These are phyloP conservation scores for Muricea muricata DNA, from an alignment of 92 coral and sea anemone species.

Conservation along the genomic window DNA sequence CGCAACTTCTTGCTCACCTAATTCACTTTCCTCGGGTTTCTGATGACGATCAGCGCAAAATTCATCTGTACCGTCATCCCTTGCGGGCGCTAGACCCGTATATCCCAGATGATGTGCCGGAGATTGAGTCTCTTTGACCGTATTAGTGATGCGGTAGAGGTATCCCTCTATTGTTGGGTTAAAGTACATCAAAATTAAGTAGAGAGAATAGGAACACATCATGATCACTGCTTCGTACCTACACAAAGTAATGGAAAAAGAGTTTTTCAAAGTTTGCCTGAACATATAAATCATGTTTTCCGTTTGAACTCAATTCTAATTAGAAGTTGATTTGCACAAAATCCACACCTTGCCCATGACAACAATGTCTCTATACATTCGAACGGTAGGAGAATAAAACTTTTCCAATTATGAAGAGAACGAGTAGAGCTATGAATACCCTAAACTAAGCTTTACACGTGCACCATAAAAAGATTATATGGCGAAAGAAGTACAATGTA, in stretches of 20 bases:
- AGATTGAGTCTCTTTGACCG: conserved; percentile 38
- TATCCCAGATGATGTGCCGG: conserved; percentile 72
- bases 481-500: too few relatives aligned
- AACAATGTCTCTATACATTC: too few relatives aligned
- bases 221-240: conserved; percentile 99
- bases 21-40: conserved; percentile 6
- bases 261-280: too few relatives aligned
- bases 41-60: conserved; percentile 24
- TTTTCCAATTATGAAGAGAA: too few relatives aligned
- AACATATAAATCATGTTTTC: too few relatives aligned
- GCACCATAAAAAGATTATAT: too few relatives aligned
- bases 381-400: too few relatives aligned
- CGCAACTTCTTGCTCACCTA: not conserved
- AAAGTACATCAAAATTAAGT: conserved; percentile 93
- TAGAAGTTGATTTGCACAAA: too few relatives aligned
- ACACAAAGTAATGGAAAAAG: not conserved
- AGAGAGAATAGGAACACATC: conserved; percentile 92
- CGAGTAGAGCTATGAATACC: too few relatives aligned
- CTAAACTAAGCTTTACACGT: too few relatives aligned
- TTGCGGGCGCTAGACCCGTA: conserved; percentile 36
- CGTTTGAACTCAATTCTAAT: too few relatives aligned
- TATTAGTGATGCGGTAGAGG: conserved; percentile 84
- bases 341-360: too few relatives aligned
- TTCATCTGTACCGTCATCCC: conserved; percentile 37
- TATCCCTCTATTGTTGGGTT: conserved; percentile 90